Base-by-base conservation (phyloP, 2,888 invertebrate genomes). In the Drosophila mimica region DNA sequence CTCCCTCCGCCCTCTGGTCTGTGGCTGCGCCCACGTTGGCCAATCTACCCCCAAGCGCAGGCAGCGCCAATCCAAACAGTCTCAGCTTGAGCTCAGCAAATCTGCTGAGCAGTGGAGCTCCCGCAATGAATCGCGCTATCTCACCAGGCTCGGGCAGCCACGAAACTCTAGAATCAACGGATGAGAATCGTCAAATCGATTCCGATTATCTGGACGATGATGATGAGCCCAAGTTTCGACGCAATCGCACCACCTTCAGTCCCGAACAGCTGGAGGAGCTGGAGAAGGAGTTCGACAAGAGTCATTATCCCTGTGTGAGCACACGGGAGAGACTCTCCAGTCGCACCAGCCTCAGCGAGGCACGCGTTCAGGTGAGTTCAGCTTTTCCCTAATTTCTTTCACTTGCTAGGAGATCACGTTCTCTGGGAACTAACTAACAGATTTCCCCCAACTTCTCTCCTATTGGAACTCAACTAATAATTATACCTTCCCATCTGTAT, bases 231-330 rank as follows among this genome's bases (percentile, higher is more conserved):
- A 98, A 98, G 93, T 98, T 99, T 93, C 95, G 98, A 74, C 94
- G 98, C 63, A 98, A 98, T 92, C 95, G 98, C 76, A 99, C 98
- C 25, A 98, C 98, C 3, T 99, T 99, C 92, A 98, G 97, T 81
- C 97, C 98, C 0, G 98, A 98, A 89, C 98, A 99, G 92, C 94
- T 98, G 51, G 98, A 98, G 93, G 97, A 98, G 92, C 93, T 99
- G 81, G 98, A 99, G 92, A 97, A 97, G 92, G 98, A 98, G 94
- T 99, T 98, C 91, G 98, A 98, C 93, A 97, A 98, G 93, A 98
- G 97, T 66, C 98, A 99, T 93, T 99, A 99, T 92, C 98, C 98
- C 0, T 98, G 98, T 91, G 98, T 99, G 20, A 97, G 97, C 60
- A 98, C 98, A 4, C 94, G 98, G 72, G 98, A 99, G 91, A 94